Conservation (phyloP, 2,113 vertebrate species). For the Lucifuga dentata region DNA sequence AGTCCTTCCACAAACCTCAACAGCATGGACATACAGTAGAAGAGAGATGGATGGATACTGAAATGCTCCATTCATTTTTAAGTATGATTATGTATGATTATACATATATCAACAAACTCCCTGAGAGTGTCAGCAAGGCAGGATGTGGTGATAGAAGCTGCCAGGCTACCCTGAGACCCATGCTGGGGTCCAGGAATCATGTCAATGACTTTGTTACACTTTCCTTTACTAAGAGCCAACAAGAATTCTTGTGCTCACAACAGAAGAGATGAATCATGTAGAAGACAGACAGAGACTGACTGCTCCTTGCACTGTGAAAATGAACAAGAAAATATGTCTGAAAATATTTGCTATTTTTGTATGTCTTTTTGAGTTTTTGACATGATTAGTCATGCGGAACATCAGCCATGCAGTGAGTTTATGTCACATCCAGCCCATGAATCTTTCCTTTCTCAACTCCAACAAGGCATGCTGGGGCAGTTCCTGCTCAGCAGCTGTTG, state of each 20-base stretch:
- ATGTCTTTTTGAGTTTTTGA: constrained; percentile 79
- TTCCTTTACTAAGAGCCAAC: constrained; percentile 34
- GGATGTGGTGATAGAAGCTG: constrained; percentile 15
- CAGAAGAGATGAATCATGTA: constrained; percentile 17
- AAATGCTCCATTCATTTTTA: not conserved
- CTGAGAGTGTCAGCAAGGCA: constrained; percentile 1
- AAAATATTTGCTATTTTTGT: constrained; percentile 69
- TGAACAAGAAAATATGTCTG: constrained; percentile 57
- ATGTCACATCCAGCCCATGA: constrained; percentile 86
- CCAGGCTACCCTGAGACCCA: constrained; percentile 27
- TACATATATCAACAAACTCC: not conserved
- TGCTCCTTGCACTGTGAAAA: constrained; percentile 42
- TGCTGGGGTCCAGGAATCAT: constrained; percentile 5
- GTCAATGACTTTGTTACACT: constrained; percentile 36
- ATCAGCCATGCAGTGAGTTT: constrained; percentile 87
- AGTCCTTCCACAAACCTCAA: not conserved
- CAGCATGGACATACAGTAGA: not conserved
- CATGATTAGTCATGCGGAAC: constrained; percentile 78
- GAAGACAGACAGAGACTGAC: constrained; percentile 28
- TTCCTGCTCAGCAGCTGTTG: constrained; percentile 83
- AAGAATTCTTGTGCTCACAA: constrained; percentile 39
- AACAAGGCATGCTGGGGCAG: constrained; percentile 76
- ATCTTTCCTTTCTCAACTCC: constrained; percentile 79
- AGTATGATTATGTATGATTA: no score
- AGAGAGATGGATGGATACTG: not conserved